Evolutionary conservation across 92 coral and sea anemone genomes (phyloP).

Genomic region (Palythoa grandiflora): DNA sequence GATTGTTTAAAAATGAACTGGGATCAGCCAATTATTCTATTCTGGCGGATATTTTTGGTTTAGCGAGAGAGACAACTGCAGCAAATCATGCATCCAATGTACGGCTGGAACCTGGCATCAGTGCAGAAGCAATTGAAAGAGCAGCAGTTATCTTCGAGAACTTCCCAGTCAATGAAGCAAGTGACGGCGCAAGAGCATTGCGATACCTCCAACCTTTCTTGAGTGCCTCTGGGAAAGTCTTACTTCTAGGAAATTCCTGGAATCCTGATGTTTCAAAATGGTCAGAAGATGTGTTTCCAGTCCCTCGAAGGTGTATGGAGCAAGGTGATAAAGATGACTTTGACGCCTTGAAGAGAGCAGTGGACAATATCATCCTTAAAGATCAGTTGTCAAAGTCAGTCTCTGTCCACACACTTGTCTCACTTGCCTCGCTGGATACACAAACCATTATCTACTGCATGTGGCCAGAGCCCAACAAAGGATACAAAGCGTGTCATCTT

Average conservation of each 20-base stretch:
- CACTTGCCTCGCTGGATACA: constrained; percentile 38
- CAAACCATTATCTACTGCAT: constrained; percentile 44
- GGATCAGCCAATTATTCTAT: constrained; percentile 57
- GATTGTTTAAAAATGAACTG: too few species aligned
- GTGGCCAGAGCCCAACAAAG: constrained; percentile 58
- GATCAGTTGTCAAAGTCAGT: constrained; percentile 58
- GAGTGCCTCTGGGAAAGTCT: constrained; percentile 23
- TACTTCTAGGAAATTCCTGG: constrained; percentile 57
- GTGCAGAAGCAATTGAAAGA: constrained; percentile 24
- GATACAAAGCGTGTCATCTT: constrained; percentile 39
- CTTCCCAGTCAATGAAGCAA: constrained; percentile 57
- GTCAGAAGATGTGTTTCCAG: constrained; percentile 22
- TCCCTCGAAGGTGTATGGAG: not conserved
- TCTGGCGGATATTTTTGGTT: constrained; percentile 59
- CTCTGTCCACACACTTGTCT: constrained; percentile 54
- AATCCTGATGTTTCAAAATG: constrained; percentile 57
- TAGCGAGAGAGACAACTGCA: constrained; percentile 61
- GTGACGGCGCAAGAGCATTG: constrained; percentile 58
- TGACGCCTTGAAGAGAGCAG: constrained; percentile 13
- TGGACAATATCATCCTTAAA: constrained; percentile 24
- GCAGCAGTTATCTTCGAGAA: too few species aligned
- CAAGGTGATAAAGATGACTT: constrained; percentile 9
- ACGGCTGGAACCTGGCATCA: constrained; percentile 48
- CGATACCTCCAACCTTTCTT: constrained; percentile 48
- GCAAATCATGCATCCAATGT: constrained; percentile 30